Base-by-base conservation (phyloP, 35 echinoderm and acorn worm species). In the Heliocidaris tuberculata region DNA sequence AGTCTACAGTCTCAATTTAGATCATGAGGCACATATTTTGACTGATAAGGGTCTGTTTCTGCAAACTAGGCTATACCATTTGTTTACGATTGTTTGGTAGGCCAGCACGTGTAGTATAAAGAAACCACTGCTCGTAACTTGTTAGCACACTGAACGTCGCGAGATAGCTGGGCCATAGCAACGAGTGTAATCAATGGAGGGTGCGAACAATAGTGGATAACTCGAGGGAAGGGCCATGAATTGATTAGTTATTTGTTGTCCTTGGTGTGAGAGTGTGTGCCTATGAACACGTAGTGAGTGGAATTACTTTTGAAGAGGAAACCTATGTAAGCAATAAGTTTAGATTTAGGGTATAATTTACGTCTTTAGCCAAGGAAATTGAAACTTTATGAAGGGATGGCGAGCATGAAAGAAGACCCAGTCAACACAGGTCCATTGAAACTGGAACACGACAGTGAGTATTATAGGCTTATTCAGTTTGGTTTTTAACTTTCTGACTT, bases 381-480 rank as follows among this genome's bases (percentile, higher is more conserved):
- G 10, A 35, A 47, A 89, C 87, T 78, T 71, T 2, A 21, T n/a
- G 65, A 78, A 42, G 47, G 15, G 32, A 92, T 95, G 85, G 88
- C 86, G 6, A 93, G 32, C 35, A 48, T 32, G 47, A 92, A 90
- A 54, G 31, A 35, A 31, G 89, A 95, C 89, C 94, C 95, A 78
- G 21, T n/a, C 89, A 88, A 94, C 85, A 54, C 60, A 60, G 97
- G 95, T 59, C 92, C 97, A 21, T 48, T 97, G 49, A 94, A 96
- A 60, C 60, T 97, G 88, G 95, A 92, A 96, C 97, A 96, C 71
- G 95, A 97, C 94, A 92, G 94, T 95, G 90, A 95, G 94, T 95
- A 59, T 42, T 32, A 2, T 60, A 93, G 17, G 7, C 29, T 86
- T 42, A 85, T 15, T 10, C 49, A 48, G 42, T 32, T 11, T 8